Conservation (phyloP, 2,113 vertebrate genomes). For the Malurus melanocephalus region DNA sequence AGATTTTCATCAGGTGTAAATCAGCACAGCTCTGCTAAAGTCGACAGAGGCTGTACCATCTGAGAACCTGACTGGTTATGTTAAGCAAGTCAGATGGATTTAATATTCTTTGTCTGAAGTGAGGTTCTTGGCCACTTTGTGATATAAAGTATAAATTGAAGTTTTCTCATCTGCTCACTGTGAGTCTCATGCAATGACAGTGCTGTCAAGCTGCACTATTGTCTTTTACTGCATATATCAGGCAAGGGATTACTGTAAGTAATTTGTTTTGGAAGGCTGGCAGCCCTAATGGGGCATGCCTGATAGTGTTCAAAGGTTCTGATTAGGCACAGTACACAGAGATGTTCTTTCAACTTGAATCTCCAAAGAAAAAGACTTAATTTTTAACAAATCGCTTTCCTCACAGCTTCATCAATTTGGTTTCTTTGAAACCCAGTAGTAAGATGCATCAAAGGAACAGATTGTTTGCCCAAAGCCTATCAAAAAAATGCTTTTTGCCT, state of each 20-base stretch:
- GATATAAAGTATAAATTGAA: slow-evolving; percentile 60
- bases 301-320: slow-evolving; percentile 69
- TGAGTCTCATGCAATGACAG: slow-evolving; percentile 69
- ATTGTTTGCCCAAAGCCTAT: slow-evolving; percentile 46
- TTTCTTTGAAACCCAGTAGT: slow-evolving; percentile 52
- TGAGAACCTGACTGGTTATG: neutral
- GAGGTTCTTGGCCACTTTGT: slow-evolving; percentile 60
- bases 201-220: slow-evolving; percentile 26
- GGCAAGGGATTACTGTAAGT: slow-evolving; percentile 50
- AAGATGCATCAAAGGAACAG: slow-evolving; percentile 56
- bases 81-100: neutral
- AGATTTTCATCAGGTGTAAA: neutral
- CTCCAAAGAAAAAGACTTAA: slow-evolving; percentile 59
- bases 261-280: slow-evolving; percentile 69
- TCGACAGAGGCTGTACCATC: neutral
- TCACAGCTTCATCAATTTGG: slow-evolving; percentile 37
- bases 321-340: slow-evolving; percentile 63
- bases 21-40: neutral
- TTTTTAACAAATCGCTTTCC: slow-evolving; percentile 55
- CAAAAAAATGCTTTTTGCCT: slow-evolving; percentile 7
- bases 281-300: slow-evolving; percentile 58
- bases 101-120: slow-evolving; percentile 47
- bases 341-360: slow-evolving; percentile 58
- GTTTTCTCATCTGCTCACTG: slow-evolving; percentile 69
- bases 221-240: slow-evolving; percentile 57